phyloP scores from a whole-genome alignment of 2,888 invertebrate species.

The Neelides folsomi region DNA sequence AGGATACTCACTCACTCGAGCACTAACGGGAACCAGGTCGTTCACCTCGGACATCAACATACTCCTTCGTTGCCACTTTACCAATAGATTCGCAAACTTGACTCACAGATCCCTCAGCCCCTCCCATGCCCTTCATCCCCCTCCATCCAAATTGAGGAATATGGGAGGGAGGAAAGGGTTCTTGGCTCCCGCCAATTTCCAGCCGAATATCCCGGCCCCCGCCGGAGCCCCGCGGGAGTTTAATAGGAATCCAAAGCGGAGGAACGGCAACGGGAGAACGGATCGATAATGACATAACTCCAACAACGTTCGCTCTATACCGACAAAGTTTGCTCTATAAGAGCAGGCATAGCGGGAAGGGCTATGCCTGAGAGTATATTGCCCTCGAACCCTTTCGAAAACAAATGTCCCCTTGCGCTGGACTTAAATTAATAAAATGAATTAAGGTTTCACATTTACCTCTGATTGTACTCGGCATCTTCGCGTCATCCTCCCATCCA shows the following conservation, averaged over 20 bases:
- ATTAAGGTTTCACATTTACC: constrained; percentile 26
- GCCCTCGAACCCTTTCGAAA: neutral
- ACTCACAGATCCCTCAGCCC: neutral
- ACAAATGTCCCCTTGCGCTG: neutral
- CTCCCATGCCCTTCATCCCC: neutral
- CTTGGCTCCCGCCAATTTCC: neutral
- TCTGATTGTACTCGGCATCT: constrained; percentile 35
- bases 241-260: neutral
- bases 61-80: constrained; percentile 17
- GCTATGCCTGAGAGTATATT: neutral
- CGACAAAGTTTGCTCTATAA: neutral
- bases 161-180: neutral
- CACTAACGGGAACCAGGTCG: constrained; percentile 28
- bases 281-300: constrained; percentile 31
- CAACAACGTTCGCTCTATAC: neutral
- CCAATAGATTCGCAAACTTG: constrained; percentile 1
- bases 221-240: no score
- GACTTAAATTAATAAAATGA: neutral
- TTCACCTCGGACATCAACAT: constrained; percentile 22
- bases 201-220: neutral
- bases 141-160: neutral
- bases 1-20: constrained; percentile 15
- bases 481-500: constrained; percentile 27
- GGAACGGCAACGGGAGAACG: constrained; percentile 17
- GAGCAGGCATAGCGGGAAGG: constrained; percentile 2